Evolutionary conservation across 2,113 vertebrate genomes (phyloP), one percentile per base, ranked within the genome.

Genomic region (Rafetus swinhoei): DNA sequence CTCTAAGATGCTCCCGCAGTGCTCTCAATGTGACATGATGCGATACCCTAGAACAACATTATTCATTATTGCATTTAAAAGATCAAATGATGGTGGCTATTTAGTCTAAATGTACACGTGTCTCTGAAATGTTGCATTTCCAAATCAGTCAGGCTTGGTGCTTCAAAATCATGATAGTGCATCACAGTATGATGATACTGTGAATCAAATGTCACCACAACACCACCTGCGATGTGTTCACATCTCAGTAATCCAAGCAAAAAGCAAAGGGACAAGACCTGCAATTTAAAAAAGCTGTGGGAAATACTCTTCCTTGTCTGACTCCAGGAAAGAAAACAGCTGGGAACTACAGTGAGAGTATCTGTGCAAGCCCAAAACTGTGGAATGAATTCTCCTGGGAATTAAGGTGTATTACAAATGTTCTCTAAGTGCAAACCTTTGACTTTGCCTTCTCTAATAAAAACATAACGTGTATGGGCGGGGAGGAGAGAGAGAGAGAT

Each of bases 11-110:
- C 79, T 97, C 96, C 93, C 98, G 98, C 69, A 99, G 96, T 59
- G 93, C 95, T 97, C 98, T 98, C 91, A 99, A 95, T 72, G 98
- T 99, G 95, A 98, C 94, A 54, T 99, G 98, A 95, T 98, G 98
- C 95, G 98, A 98, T 77, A 99, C 98, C 97, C 99, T 99, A 96
- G 94, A 98, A 98, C 80, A 97, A 76, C 90, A 96, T 92, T 93
- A 98, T 84, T 92, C 90, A 97, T 97, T 97, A 93, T 76, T 90
- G 96, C 65, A 87, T 95, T 87, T 93, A 86, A 84, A 95, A 97
- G 86, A 92, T 91, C 94, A 97, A 96, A 94, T 84, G 81, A 94
- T 54, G 81, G 62, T 89, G 57, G 55, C 88, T 93, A 96, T 77
- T 85, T 54, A 96, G 84, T 79, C 93, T 92, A 45, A 65, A 86